These are phyloP conservation scores for Malacosoma neustria DNA, from an alignment of 2,888 invertebrate species.

Conservation along the genomic window DNA sequence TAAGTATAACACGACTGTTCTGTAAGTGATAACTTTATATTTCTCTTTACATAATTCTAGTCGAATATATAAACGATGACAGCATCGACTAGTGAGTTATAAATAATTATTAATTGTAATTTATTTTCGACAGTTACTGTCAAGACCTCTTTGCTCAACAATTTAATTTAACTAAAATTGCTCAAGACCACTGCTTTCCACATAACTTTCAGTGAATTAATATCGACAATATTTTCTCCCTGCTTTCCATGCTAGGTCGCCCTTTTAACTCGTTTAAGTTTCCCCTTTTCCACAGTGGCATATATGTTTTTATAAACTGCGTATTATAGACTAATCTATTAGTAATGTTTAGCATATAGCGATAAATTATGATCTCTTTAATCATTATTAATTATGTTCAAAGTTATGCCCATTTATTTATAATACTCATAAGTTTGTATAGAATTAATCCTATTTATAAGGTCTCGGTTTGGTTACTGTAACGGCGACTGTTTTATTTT, in stretches of 20 bases:
- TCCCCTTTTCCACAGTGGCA: constrained; percentile 53
- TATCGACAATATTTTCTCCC: not conserved
- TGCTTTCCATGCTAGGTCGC: constrained; percentile 9
- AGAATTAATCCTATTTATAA: constrained; percentile 38
- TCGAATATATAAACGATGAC: constrained; percentile 54
- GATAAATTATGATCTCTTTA: constrained; percentile 74
- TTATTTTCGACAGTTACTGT: constrained; percentile 55
- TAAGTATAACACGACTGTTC: constrained; percentile 69
- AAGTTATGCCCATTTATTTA: constrained; percentile 57
- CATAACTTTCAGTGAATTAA: not conserved
- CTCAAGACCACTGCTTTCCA: constrained; percentile 51
- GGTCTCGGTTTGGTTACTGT: constrained; percentile 40
- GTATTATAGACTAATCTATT: constrained; percentile 67
- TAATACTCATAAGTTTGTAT: constrained; percentile 72
- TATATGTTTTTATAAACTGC: constrained; percentile 51
- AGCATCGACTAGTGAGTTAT: constrained; percentile 48
- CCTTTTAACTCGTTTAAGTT: constrained; percentile 32
- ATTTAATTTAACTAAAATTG: constrained; percentile 66
- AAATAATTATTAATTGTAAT: constrained; percentile 14
- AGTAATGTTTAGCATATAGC: constrained; percentile 56
- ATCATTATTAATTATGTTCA: constrained; percentile 73
- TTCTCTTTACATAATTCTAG: constrained; percentile 67
- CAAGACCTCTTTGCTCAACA: constrained; percentile 64
- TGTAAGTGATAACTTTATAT: constrained; percentile 68
- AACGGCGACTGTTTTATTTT: constrained; percentile 27